Conservation (phyloP, 2,113 vertebrate genomes). For the Eleginops maclovinus region DNA sequence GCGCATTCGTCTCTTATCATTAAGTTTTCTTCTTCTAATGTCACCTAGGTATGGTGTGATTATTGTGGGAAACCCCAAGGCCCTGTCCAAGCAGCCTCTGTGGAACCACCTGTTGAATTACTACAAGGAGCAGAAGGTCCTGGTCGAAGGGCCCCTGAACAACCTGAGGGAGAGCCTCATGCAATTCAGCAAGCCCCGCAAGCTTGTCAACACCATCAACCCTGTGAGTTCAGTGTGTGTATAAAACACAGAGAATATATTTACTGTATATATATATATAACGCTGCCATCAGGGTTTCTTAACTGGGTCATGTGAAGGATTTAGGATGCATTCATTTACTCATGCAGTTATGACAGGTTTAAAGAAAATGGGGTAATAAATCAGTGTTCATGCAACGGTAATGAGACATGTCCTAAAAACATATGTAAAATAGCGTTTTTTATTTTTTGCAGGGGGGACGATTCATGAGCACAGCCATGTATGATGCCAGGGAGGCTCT, state of each 20-base stretch:
- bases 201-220: constrained; percentile 96
- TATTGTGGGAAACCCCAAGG: constrained; percentile 96
- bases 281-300: constrained; percentile 4
- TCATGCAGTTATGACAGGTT: background rate
- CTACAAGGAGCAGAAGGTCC: constrained; percentile 97
- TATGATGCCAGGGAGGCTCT: constrained; percentile 95
- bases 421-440: background rate
- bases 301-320: constrained; percentile 20
- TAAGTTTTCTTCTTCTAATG: background rate
- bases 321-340: constrained; percentile 1
- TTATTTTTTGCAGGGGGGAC: constrained; percentile 86
- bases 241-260: background rate
- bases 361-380: constrained; percentile 14
- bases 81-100: constrained; percentile 94
- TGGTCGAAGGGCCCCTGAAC: constrained; percentile 94
- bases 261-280: too few species aligned
- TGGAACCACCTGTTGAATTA: constrained; percentile 97
- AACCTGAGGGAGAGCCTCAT: constrained; percentile 95
- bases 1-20: background rate
- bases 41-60: constrained; percentile 91
- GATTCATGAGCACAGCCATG: constrained; percentile 98
- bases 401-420: constrained; percentile 7
- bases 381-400: background rate
- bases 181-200: constrained; percentile 97
- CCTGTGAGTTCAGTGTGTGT: constrained; percentile 83